Evolutionary conservation across 2,113 vertebrate genomes (phyloP).

Genomic region (Barnardius zonarius): DNA sequence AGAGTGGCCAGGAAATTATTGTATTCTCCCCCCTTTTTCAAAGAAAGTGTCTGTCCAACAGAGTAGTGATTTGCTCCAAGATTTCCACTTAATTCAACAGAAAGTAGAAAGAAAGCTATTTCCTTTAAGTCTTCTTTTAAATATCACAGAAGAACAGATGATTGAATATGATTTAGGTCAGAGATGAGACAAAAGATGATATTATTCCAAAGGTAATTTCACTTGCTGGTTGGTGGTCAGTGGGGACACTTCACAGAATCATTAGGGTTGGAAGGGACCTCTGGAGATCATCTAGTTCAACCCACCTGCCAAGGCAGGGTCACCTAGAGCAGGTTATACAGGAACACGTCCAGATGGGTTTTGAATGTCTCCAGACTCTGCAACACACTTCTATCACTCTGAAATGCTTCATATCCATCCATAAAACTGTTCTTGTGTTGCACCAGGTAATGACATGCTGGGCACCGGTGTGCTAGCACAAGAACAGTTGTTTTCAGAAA

Average conservation of each 20-base stretch:
- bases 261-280: neutral
- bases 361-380: neutral
- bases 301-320: neutral
- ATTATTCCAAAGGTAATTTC: neutral
- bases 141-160: neutral
- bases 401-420: neutral
- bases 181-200: neutral
- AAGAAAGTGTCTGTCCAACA: neutral
- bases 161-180: neutral
- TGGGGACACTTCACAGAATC: neutral
- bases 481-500: neutral
- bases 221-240: neutral
- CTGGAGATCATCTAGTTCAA: neutral
- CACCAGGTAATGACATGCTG: neutral
- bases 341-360: neutral
- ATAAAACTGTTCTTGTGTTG: neutral
- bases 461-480: neutral
- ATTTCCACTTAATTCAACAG: neutral
- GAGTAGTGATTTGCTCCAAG: neutral
- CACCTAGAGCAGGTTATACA: neutral
- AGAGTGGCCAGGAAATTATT: neutral
- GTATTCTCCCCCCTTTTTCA: neutral
- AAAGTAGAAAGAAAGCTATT: neutral
- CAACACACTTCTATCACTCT: neutral
- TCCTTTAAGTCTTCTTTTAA: neutral